phyloP scores from a whole-genome alignment of 2,797 vertebrate genomes.

The Cirrhinus molitorella region DNA sequence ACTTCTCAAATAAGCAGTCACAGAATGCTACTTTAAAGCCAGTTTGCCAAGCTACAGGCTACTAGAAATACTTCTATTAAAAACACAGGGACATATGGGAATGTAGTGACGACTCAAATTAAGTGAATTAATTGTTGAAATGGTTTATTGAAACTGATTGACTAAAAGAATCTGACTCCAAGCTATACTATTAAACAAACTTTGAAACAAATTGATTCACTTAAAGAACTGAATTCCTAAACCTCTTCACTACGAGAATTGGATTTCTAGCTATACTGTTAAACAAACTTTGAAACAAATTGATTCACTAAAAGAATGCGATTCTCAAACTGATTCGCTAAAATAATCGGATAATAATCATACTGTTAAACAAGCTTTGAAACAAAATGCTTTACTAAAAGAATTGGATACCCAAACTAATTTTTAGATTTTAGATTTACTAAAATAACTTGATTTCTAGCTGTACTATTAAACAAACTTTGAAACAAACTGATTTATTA shows the following conservation, averaged over 20 bases:
- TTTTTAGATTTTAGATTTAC: too few relatives aligned
- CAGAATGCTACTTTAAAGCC: not conserved
- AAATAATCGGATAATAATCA: not conserved
- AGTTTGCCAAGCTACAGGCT: not conserved
- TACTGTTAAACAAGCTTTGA: not conserved
- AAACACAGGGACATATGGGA: not conserved
- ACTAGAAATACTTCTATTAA: not conserved
- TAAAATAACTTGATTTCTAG: not conserved
- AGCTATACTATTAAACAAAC: not conserved
- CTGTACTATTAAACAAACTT: not conserved
- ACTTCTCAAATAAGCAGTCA: not conserved
- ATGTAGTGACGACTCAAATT: not conserved
- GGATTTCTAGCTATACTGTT: too few relatives aligned
- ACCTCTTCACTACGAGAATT: too few relatives aligned
- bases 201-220: not conserved
- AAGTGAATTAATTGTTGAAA: not conserved
- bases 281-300: not conserved
- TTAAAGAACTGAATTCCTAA: not conserved
- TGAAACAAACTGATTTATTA: not conserved
- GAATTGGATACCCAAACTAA: not conserved
- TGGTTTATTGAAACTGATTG: not conserved
- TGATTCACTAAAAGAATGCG: not conserved
- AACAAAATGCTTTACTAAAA: not conserved
- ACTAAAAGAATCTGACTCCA: not conserved
- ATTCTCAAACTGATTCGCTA: not conserved